These are phyloP conservation scores for Odontophorus gujanensis DNA, from an alignment of 2,113 vertebrate species.

Conservation along the genomic window DNA sequence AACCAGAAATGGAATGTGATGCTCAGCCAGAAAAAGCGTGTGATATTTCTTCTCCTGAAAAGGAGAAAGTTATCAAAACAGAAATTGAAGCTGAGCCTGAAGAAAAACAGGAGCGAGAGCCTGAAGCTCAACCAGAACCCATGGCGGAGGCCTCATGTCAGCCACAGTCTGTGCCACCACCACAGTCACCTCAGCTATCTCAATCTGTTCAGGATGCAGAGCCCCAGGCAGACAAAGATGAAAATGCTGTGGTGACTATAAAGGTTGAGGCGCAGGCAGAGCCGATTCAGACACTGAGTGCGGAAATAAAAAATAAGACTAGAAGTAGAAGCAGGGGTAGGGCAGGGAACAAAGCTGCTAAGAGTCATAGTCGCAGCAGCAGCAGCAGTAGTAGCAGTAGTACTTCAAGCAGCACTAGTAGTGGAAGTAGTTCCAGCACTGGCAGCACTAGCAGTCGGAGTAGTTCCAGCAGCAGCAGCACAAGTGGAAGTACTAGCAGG, in stretches of 20 bases:
- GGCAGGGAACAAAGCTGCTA: conserved; percentile 82
- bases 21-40: conserved; percentile 73
- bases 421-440: conserved; percentile 81
- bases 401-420: conserved; percentile 81
- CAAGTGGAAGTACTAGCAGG: conserved; percentile 86
- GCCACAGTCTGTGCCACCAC: conserved; percentile 56
- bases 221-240: conserved; percentile 75
- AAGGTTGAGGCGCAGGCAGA: conserved; percentile 73
- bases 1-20: conserved; percentile 77
- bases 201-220: conserved; percentile 75
- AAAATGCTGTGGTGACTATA: conserved; percentile 58
- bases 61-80: conserved; percentile 68
- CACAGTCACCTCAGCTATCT: conserved; percentile 68
- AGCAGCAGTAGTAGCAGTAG: conserved; percentile 83
- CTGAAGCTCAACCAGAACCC: conserved; percentile 66
- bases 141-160: conserved; percentile 55
- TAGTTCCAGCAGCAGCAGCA: conserved; percentile 86
- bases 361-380: conserved; percentile 79
- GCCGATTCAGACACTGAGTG: conserved; percentile 50
- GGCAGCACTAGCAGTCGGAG: conserved; percentile 87
- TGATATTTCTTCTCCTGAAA: conserved; percentile 72
- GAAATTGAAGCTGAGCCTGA: conserved; percentile 75
- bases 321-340: conserved; percentile 81
- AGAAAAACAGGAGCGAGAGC: conserved; percentile 73
- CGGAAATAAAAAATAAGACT: conserved; percentile 76